Conservation (phyloP, 1,140 invertebrate genomes). For the Zelostemma sp. region DNA sequence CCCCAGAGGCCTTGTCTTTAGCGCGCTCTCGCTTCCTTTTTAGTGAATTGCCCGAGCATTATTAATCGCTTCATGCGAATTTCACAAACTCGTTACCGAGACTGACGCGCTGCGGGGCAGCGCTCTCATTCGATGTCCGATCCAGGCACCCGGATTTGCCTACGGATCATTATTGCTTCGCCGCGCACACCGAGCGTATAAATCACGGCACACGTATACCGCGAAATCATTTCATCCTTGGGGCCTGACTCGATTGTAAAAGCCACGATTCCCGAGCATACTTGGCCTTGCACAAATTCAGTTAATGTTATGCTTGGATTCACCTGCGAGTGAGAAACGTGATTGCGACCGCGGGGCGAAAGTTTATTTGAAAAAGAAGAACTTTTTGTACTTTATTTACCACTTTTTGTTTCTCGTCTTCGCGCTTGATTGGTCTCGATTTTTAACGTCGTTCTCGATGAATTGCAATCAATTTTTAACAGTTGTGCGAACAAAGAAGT, state of each 20-base stretch:
- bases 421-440: no score
- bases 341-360: not conserved
- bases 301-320: constrained; percentile 2
- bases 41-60: constrained; percentile 58
- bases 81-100: constrained; percentile 62
- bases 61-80: constrained; percentile 64
- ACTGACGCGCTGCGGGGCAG: constrained; percentile 53
- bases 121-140: constrained; percentile 51
- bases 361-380: no score
- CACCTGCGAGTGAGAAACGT: not conserved
- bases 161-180: not conserved
- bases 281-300: not conserved
- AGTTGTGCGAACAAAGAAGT: no score
- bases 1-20: constrained; percentile 54
- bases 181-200: not conserved
- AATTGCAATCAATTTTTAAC: no score
- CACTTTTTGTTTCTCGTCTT: no score
- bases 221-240: not conserved
- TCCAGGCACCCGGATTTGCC: constrained; percentile 29
- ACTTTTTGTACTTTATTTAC: no score
- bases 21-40: constrained; percentile 51
- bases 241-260: not conserved
- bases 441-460: no score
- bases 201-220: not conserved
- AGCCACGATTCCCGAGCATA: not conserved